Percentiles rank a stretch among this genome's conserved stretches.
Conservation (phyloP, 2,888 invertebrate genomes). For the Drosophila parthenogenetica region DNA sequence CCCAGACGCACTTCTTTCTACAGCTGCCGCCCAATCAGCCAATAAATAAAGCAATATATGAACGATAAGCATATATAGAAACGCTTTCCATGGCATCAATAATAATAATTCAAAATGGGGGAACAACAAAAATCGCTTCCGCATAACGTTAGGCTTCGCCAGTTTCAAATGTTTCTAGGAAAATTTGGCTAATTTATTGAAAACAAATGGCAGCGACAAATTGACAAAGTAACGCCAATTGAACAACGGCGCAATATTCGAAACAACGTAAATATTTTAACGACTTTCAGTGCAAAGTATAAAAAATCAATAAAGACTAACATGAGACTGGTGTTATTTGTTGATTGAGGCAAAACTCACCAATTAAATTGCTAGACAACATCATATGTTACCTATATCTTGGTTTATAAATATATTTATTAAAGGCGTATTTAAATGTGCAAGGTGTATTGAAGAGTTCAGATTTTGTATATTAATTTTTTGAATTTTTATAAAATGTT, state of each 20-base stretch:
- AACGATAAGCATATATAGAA: slow-evolving; percentile 65
- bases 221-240: slow-evolving; percentile 45
- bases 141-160: slow-evolving; percentile 2
- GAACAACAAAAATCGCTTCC: slow-evolving; percentile 26
- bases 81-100: slow-evolving; percentile 36
- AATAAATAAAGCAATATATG: slow-evolving; percentile 73
- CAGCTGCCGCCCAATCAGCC: slow-evolving; percentile 57
- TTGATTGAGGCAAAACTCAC: slow-evolving; percentile 31
- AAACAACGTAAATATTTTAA: slow-evolving; percentile 34
- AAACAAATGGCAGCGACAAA: slow-evolving; percentile 51
- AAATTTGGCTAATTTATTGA: slow-evolving; percentile 66
- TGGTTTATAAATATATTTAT: too few relatives aligned
- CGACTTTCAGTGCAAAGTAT: slow-evolving; percentile 34
- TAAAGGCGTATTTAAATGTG: too few relatives aligned
- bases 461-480: too few relatives aligned
- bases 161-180: background rate
- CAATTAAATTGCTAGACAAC: slow-evolving; percentile 41
- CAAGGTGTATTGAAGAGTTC: too few relatives aligned
- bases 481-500: too few relatives aligned
- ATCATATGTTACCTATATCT: background rate
- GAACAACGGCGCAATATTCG: slow-evolving; percentile 23
- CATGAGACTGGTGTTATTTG: slow-evolving; percentile 24
- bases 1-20: slow-evolving; percentile 17
- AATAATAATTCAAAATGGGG: slow-evolving; percentile 69
- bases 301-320: slow-evolving; percentile 13